Conservation (phyloP, 2,113 vertebrate genomes). For the Odobenus rosmarus region DNA sequence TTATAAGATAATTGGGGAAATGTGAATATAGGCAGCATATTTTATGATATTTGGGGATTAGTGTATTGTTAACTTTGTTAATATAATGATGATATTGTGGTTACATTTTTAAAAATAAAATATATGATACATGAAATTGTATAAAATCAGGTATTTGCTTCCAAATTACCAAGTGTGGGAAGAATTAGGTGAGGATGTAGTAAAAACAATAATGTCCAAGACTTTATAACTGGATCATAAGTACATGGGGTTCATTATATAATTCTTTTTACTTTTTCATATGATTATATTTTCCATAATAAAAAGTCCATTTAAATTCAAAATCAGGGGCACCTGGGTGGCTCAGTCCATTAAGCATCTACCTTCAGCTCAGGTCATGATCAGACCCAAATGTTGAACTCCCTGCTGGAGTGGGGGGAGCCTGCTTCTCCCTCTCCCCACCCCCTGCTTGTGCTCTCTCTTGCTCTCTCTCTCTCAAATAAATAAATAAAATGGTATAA, state of each 20-base stretch:
- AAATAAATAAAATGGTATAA: too few relatives aligned
- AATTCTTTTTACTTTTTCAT: neutral
- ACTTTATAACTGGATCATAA: neutral
- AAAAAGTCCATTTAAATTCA: neutral
- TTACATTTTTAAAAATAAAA: slow-evolving; percentile 43
- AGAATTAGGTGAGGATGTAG: neutral
- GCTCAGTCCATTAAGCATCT: too few relatives aligned
- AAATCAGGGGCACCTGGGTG: neutral
- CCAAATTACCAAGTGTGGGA: neutral
- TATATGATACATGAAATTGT: neutral
- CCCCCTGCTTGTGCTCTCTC: too few relatives aligned
- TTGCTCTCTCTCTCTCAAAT: too few relatives aligned
- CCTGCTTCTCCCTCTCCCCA: too few relatives aligned
- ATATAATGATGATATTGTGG: neutral
- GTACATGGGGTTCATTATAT: neutral
- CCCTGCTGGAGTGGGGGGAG: too few relatives aligned
- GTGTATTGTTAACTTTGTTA: neutral
- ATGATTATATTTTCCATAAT: neutral
- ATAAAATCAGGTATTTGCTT: neutral
- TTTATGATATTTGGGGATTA: neutral
- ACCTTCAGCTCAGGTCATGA: too few relatives aligned
- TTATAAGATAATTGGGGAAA: neutral
- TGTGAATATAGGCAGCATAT: neutral
- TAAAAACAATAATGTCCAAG: neutral
- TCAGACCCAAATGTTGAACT: too few relatives aligned